Evolutionary conservation across 2,797 vertebrate genomes (phyloP).

Genomic region (Coregonus suidteri): DNA sequence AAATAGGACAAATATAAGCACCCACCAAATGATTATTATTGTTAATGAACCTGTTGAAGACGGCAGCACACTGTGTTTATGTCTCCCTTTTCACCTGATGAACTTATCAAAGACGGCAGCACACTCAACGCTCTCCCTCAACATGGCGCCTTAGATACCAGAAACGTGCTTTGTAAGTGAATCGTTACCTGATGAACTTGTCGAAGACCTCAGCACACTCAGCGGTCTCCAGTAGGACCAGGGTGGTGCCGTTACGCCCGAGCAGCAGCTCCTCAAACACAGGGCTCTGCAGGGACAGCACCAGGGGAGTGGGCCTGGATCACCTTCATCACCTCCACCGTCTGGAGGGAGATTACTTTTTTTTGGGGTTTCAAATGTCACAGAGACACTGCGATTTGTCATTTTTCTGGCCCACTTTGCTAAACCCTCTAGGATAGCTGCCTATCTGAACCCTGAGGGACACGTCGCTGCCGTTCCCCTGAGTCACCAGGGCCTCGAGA

Average conservation of each 20-base stretch:
- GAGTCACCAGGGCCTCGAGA: constrained; percentile 82
- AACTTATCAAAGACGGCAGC: neutral
- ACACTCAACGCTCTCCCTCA: no score
- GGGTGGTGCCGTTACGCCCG: constrained; percentile 73
- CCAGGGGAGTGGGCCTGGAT: constrained; percentile 85
- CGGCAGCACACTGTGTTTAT: no score
- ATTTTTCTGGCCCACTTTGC: neutral
- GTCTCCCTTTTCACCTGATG: no score
- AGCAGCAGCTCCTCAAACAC: constrained; percentile 82
- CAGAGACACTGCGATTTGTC: no score
- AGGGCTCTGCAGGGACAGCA: constrained; percentile 88
- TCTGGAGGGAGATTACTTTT: constrained; percentile 38
- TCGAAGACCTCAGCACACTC: constrained; percentile 85
- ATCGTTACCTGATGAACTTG: constrained; percentile 86
- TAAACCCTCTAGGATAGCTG: neutral
- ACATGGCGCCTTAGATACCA: no score
- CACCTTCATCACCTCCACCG: constrained; percentile 81
- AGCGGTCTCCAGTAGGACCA: constrained; percentile 78
- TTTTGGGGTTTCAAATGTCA: no score
- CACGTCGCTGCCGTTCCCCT: constrained; percentile 86
- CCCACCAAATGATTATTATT: no score
- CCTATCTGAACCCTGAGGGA: constrained; percentile 79
- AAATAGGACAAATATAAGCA: no score
- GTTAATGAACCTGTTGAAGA: no score
- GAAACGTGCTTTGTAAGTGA: no score